These are phyloP conservation scores for Neomonachus schauinslandi DNA, from an alignment of 2,113 vertebrate genomes.

Conservation along the genomic window DNA sequence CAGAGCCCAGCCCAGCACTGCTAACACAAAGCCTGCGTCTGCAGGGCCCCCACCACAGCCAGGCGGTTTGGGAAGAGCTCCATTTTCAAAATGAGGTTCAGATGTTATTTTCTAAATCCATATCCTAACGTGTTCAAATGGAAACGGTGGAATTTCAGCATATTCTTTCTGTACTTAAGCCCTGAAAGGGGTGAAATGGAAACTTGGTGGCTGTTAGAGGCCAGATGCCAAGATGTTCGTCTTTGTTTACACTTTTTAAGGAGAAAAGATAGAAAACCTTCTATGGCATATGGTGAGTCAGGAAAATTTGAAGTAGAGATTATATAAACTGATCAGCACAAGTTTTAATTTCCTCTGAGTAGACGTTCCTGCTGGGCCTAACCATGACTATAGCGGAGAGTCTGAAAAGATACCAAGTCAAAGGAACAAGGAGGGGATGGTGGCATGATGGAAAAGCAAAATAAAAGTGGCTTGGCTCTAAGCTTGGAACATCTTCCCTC, in stretches of 20 bases:
- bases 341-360: neutral
- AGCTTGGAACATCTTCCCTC: neutral
- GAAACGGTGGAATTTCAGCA: neutral
- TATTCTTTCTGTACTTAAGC: neutral
- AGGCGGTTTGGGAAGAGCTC: conserved; percentile 53
- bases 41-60: neutral
- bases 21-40: conserved; percentile 13
- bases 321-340: neutral
- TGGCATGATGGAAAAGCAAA: neutral
- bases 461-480: neutral
- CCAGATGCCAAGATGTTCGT: neutral
- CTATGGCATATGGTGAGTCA: neutral
- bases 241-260: neutral
- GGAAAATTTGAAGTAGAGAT: neutral
- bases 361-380: neutral
- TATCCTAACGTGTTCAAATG: neutral
- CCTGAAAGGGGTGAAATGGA: neutral
- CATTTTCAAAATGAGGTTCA: conserved; percentile 66
- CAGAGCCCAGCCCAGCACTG: neutral
- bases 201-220: neutral
- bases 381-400: neutral
- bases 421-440: neutral
- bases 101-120: conserved; percentile 67
- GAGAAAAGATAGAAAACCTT: conserved; percentile 1
- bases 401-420: neutral